Base-by-base conservation (phyloP, 2,797 vertebrate species). In the Melanogrammus aeglefinus region DNA sequence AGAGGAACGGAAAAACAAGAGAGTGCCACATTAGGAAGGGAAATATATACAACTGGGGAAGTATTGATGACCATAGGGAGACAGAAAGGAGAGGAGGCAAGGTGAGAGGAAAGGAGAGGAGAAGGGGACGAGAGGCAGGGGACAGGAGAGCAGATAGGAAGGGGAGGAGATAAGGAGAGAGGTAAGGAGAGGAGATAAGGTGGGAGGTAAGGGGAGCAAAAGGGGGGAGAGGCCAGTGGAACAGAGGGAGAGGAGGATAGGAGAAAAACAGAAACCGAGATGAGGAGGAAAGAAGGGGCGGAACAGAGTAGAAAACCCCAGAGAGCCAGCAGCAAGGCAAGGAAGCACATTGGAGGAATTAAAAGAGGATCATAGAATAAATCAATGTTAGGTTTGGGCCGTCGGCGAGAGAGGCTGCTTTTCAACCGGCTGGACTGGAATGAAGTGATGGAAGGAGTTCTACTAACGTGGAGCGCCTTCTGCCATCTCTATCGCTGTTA, bases 401-500 rank as follows among this genome's bases (percentile, higher is more conserved):
- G 3, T 24, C 18, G 16, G 5, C 5, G 18, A 24, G 57, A 66
- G 57, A 21, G 16, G 9, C 3, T 66, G 18, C 57, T 3, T 24
- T 21, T 66, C 57, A 21, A 66, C 18, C 9, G 57, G 21, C 57
- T 66, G 3, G 57, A 21, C 57, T 21, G 57, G 41, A 44, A 21
- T 66, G 18, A 6, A 1, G 6, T n/a, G 27, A 2, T 31, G 41
- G 21, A 33, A 10, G 44, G 70, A 12, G 74, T 14, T 72, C 72
- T 90, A 97, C 97, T 97, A 94, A 99, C 97, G 97, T 82, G 97
- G 97, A 71, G 97, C 97, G 73, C 97, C 97, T 93, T 98, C 97
- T 2, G 97, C 97, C 97, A 99, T 99, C 91, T 99, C 97, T 0
- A 99, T 97, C 27, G 97, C 97, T 0, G 97, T 99, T 93, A 99